Percentiles rank a stretch among this genome's conserved stretches.
Evolutionary conservation across 2,797 vertebrate genomes (phyloP).

Genomic region (Pseudotriccus pelzelni): DNA sequence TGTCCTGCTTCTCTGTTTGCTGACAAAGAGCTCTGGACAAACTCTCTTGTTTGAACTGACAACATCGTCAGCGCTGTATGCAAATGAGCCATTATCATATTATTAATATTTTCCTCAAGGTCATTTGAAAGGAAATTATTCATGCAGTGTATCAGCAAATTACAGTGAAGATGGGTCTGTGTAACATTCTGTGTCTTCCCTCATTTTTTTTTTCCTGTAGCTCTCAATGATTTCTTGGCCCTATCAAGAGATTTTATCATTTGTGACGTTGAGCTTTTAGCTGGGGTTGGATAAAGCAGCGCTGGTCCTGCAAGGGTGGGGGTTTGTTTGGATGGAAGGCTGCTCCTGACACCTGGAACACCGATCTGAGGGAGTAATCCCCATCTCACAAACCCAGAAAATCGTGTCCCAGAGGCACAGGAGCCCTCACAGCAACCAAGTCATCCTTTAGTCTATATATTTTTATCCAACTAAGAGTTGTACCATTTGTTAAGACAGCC

Average conservation of each 20-base stretch:
- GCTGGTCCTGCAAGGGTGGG: neutral
- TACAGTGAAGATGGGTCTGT: neutral
- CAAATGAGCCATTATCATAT: neutral
- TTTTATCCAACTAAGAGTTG: neutral
- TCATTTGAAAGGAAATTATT: conserved; percentile 5
- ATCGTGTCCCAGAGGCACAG: neutral
- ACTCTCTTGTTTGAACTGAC: conserved; percentile 2
- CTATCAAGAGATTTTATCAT: neutral
- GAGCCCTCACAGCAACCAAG: neutral
- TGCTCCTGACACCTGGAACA: neutral
- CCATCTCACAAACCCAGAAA: neutral
- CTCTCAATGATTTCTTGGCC: neutral
- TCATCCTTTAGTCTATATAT: neutral
- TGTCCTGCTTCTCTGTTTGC: neutral
- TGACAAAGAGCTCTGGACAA: neutral
- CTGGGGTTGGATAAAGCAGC: neutral
- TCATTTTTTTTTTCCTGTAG: neutral
- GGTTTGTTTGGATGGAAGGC: neutral
- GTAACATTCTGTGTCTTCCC: neutral
- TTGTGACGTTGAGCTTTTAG: neutral
- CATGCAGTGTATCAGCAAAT: neutral
- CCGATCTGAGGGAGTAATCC: neutral
- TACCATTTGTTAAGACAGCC: neutral
- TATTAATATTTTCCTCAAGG: conserved; percentile 39
- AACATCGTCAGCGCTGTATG: neutral